Evolutionary conservation across 1,140 invertebrate genomes (phyloP).

Genomic region (Calephelis nemesis): DNA sequence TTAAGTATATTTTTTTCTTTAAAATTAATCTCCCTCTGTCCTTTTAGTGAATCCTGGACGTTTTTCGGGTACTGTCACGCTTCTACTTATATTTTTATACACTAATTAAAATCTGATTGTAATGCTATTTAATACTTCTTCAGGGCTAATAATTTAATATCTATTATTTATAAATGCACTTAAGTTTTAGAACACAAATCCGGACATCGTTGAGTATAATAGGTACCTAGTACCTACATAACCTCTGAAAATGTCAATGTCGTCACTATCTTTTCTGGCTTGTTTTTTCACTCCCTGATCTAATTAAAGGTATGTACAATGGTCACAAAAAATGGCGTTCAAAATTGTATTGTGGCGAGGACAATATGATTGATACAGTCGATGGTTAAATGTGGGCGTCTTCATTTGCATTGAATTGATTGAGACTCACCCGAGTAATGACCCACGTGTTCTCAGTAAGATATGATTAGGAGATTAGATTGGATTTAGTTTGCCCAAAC

Average conservation of each 20-base stretch:
- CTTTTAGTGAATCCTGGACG: no score
- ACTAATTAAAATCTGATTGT: no score
- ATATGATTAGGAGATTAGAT: constrained; percentile 16
- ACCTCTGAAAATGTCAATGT: constrained; percentile 60
- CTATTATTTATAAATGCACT: no score
- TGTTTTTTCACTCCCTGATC: constrained; percentile 38
- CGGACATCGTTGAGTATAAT: no score
- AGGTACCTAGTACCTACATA: constrained; percentile 15
- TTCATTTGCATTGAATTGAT: constrained; percentile 74
- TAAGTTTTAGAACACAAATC: no score
- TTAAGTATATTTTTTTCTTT: no score
- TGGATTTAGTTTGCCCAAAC: background rate
- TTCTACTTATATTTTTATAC: no score
- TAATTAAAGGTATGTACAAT: constrained; percentile 59
- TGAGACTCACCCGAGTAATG: constrained; percentile 52
- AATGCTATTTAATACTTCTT: no score
- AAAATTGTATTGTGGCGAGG: constrained; percentile 29
- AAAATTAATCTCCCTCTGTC: no score
- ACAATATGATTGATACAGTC: constrained; percentile 67
- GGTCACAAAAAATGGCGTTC: constrained; percentile 51
- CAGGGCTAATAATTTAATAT: no score
- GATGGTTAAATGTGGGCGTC: constrained; percentile 45
- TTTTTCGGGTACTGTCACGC: no score
- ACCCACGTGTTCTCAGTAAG: constrained; percentile 46
- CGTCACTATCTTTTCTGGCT: constrained; percentile 42